Evolutionary conservation across 2,888 invertebrate species (phyloP), one percentile per base, ranked within the genome.

Genomic region (Cecidostiba fungosa): DNA sequence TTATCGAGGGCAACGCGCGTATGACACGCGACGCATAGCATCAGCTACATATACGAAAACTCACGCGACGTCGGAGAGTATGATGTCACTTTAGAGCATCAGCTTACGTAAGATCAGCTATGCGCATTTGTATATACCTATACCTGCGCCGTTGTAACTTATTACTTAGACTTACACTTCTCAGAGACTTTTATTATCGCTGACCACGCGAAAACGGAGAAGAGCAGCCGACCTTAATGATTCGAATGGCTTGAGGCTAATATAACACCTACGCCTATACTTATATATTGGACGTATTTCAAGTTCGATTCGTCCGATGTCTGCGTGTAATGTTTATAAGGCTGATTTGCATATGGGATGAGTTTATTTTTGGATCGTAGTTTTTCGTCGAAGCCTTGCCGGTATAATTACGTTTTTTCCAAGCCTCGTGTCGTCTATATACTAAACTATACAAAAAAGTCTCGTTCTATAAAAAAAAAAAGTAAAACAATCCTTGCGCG

Each of bases 41-140:
- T 88, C 89, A 36, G 36, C 36, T 26, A 74, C 14, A 19, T n/a
- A 62, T 10, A 62, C 73, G 16, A n/a, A 19, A 50, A 50, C 50
- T 8, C 62, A 77, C 77, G n/a, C 77, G 54, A 78, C 66, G 19
- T 23, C 1, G 26, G 5, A 43, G 80, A 54, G 6, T 70, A 87
- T 90, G 90, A 90, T 90, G 90, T 91, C 90, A 90, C 89, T 89
- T 90, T 87, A 82, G 88, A 19, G 12, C 3, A n/a, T n/a, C n/a
- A 36, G 88, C 88, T 91, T 90, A 90, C 88, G 89, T 89, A 91
- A 91, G 87, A 26, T 36, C 19, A 69, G 29, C 26, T 73, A 59
- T 78, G 50, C 5, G 50, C 16, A 3, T 62, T 12, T 26, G 62
- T 29, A 14, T 26, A 66, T 14, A 4, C 6, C 19, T 16, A 59